These are phyloP conservation scores for Bucco capensis DNA, from an alignment of 2,113 vertebrate species.

Conservation along the genomic window DNA sequence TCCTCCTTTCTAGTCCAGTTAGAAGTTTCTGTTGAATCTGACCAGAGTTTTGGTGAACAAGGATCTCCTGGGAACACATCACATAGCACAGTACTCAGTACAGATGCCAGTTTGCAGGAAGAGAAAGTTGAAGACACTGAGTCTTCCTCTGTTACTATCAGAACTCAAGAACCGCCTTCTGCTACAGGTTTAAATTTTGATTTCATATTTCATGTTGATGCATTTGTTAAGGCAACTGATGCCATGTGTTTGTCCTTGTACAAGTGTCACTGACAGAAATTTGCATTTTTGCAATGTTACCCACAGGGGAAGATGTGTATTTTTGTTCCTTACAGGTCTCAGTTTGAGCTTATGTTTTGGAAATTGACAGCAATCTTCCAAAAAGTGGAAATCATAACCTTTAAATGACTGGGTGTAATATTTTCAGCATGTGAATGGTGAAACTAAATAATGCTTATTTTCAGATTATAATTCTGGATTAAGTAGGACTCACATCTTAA, in stretches of 20 bases:
- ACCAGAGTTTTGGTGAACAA: conserved; percentile 52
- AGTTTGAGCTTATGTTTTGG: background rate
- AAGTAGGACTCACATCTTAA: background rate
- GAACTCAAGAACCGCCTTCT: conserved; percentile 63
- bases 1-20: conserved; percentile 55
- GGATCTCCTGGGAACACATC: conserved; percentile 48
- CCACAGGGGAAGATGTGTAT: fast-evolving
- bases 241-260: background rate
- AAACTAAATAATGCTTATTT: background rate
- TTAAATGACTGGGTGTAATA: background rate
- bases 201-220: background rate
- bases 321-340: background rate
- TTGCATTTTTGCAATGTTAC: background rate
- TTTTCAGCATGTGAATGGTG: background rate
- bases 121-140: conserved; percentile 60
- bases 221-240: background rate
- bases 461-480: background rate
- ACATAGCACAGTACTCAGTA: conserved; percentile 10
- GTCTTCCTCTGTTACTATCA: conserved; percentile 27
- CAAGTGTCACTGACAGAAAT: background rate
- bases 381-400: background rate
- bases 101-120: conserved; percentile 60
- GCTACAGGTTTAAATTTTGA: conserved; percentile 68
- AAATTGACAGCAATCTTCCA: background rate
- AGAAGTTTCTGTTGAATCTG: conserved; percentile 59